These are phyloP conservation scores for Polyommatus iphigenia DNA, from an alignment of 2,888 invertebrate genomes.

Conservation along the genomic window DNA sequence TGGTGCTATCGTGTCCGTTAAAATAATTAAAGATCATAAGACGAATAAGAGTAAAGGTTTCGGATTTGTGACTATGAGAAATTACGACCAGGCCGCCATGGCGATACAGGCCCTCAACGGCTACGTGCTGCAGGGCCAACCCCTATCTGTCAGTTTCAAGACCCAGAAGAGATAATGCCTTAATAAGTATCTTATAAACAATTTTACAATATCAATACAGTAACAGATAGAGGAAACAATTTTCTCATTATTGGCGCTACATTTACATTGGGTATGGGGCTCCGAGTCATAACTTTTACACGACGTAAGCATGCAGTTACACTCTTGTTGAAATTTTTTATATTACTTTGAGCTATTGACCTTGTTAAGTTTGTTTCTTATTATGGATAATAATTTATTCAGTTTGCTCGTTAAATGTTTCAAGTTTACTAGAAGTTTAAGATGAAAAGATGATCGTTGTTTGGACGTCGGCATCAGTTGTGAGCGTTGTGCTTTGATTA, in stretches of 20 bases:
- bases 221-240: slow-evolving; percentile 65
- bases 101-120: slow-evolving; percentile 78
- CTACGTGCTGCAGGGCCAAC: slow-evolving; percentile 72
- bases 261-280: slow-evolving; percentile 60
- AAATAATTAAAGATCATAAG: slow-evolving; percentile 78
- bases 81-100: slow-evolving; percentile 78
- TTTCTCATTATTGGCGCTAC: slow-evolving; percentile 69
- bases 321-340: slow-evolving; percentile 76
- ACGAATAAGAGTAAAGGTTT: slow-evolving; percentile 79
- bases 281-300: slow-evolving; percentile 57
- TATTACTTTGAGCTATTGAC: slow-evolving; percentile 79
- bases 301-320: slow-evolving; percentile 61
- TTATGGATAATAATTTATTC: slow-evolving; percentile 80
- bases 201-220: slow-evolving; percentile 77
- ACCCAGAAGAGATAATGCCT: slow-evolving; percentile 80
- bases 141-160: slow-evolving; percentile 78
- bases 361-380: slow-evolving; percentile 80
- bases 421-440: slow-evolving; percentile 79
- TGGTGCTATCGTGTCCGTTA: slow-evolving; percentile 80
- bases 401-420: slow-evolving; percentile 80
- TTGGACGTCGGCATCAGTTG: slow-evolving; percentile 73
- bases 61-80: slow-evolving; percentile 79
- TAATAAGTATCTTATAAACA: slow-evolving; percentile 59
- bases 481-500: slow-evolving; percentile 76
- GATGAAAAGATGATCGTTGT: slow-evolving; percentile 77